Conservation (phyloP, 2,797 vertebrate species). For the Myripristis jacobus region DNA sequence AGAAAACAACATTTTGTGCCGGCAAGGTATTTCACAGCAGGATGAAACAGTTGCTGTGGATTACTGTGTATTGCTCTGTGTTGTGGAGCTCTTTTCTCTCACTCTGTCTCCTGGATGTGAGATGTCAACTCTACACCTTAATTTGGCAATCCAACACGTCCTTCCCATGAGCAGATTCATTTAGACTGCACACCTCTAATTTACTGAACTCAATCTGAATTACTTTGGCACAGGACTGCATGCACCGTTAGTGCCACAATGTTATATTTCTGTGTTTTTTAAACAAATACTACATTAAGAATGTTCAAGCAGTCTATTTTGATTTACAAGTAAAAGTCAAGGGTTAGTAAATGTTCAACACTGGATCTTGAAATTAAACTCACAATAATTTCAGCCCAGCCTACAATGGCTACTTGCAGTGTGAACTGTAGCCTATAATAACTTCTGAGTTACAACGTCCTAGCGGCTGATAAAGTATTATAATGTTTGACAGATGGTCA, state of each 20-base stretch:
- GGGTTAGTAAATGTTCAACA: too few species aligned
- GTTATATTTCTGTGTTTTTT: not conserved
- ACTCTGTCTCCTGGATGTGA: too few species aligned
- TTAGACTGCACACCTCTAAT: not conserved
- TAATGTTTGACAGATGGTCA: not conserved
- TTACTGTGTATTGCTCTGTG: not conserved
- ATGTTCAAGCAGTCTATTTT: too few species aligned
- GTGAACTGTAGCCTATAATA: not conserved
- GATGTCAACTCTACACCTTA: too few species aligned
- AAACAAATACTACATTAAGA: too few species aligned
- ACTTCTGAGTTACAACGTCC: not conserved
- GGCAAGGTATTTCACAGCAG: not conserved
- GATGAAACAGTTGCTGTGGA: not conserved
- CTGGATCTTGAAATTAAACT: too few species aligned
- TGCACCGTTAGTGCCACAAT: not conserved
- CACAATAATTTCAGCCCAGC: too few species aligned
- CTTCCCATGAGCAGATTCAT: not conserved
- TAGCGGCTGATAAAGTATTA: not conserved
- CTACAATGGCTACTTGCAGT: not conserved
- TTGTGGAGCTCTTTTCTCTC: not conserved
- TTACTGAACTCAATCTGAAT: too few species aligned
- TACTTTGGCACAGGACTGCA: not conserved
- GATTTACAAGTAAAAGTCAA: too few species aligned
- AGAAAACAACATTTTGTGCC: slow-evolving; percentile 3
- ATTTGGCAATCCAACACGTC: too few species aligned